Evolutionary conservation across 2,888 invertebrate species (phyloP).

Genomic region (Lydus trimaculatus): DNA sequence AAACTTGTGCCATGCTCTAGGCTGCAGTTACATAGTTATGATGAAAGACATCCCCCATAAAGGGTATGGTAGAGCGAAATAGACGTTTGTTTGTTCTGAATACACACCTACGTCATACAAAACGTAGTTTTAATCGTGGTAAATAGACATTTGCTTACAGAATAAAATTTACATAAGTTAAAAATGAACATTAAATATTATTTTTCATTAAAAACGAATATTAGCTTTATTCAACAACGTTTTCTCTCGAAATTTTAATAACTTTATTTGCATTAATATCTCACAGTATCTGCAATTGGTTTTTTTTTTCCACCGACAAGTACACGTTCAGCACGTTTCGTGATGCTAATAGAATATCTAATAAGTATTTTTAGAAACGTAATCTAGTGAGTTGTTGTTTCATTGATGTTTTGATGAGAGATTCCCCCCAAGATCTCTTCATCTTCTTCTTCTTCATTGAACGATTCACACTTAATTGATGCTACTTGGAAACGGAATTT

Average conservation of each 20-base stretch:
- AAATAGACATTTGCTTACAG: neutral
- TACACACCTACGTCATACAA: neutral
- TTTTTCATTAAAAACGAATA: constrained; percentile 15
- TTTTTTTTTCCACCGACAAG: constrained; percentile 34
- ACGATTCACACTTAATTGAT: neutral
- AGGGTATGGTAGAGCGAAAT: constrained; percentile 44
- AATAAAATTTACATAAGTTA: neutral
- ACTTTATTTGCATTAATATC: constrained; percentile 8
- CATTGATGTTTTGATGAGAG: neutral
- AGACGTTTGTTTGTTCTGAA: constrained; percentile 14
- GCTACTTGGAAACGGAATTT: neutral
- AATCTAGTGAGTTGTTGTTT: constrained; percentile 31
- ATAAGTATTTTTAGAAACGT: constrained; percentile 47
- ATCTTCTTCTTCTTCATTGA: too few species aligned
- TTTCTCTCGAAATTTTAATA: constrained; percentile 22
- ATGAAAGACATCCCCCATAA: constrained; percentile 54
- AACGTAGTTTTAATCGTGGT: neutral
- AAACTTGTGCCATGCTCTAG: constrained; percentile 54
- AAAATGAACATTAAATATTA: too few species aligned
- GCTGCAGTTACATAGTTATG: constrained; percentile 54
- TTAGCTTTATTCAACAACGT: constrained; percentile 17
- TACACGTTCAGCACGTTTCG: constrained; percentile 33
- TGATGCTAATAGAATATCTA: constrained; percentile 46
- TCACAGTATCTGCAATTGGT: constrained; percentile 45
- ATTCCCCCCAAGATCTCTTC: neutral